A percentile compares a stretch with the other conserved stretches of the same genome.
These are phyloP conservation scores for Spodoptera litura DNA, from an alignment of 1,140 invertebrate species.

Conservation along the genomic window DNA sequence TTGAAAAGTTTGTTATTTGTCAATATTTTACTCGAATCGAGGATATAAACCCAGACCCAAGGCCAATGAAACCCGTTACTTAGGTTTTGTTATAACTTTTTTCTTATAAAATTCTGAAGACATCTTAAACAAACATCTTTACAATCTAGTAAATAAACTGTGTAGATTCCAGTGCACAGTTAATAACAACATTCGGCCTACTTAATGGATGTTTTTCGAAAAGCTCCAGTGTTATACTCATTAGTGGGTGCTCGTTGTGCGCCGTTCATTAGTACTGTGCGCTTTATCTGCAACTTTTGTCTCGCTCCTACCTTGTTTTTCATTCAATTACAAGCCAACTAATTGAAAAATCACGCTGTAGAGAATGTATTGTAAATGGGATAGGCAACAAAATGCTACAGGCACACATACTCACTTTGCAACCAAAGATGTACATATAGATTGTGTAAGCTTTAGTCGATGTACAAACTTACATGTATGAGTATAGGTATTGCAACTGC, in stretches of 20 bases:
- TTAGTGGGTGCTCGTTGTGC: constrained; percentile 59
- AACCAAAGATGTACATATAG: background rate
- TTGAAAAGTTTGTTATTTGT: no score
- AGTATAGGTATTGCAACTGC: no score
- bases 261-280: constrained; percentile 57
- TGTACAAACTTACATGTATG: background rate
- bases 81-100: no score
- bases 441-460: background rate
- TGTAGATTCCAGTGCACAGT: constrained; percentile 47
- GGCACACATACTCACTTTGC: background rate
- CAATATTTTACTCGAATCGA: no score
- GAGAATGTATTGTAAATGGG: constrained; percentile 36
- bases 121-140: background rate
- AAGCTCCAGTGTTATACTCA: constrained; percentile 70
- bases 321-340: constrained; percentile 64
- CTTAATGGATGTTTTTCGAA: constrained; percentile 71
- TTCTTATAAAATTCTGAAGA: background rate
- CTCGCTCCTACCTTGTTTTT: constrained; percentile 58
- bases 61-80: no score
- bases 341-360: constrained; percentile 56
- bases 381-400: background rate
- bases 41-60: no score
- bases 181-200: constrained; percentile 66
- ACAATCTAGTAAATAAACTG: constrained; percentile 22
- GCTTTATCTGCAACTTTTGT: constrained; percentile 61